Evolutionary conservation across 1,140 invertebrate species (phyloP).

Genomic region (Drosophila rhopaloa): DNA sequence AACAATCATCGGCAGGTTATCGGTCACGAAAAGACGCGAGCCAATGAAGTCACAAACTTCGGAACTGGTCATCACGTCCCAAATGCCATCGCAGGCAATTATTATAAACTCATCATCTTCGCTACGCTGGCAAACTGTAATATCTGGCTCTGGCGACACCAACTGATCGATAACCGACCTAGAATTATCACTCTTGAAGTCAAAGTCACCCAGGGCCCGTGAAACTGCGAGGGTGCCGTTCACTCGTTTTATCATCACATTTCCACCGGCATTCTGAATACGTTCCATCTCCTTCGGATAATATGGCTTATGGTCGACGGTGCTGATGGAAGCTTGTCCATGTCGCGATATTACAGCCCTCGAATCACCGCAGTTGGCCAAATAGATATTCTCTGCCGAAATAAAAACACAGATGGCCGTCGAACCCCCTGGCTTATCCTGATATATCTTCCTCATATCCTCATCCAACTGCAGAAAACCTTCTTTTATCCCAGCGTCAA

Average conservation of each 20-base stretch:
- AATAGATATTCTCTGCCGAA: slow-evolving; percentile 12
- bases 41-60: slow-evolving; percentile 17
- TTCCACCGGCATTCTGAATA: slow-evolving; percentile 18
- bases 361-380: slow-evolving; percentile 33
- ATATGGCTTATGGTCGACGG: slow-evolving; percentile 20
- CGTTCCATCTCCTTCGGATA: neutral
- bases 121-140: slow-evolving; percentile 3
- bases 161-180: neutral
- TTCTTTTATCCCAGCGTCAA: neutral
- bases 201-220: slow-evolving; percentile 21
- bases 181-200: neutral
- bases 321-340: neutral
- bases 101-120: slow-evolving; percentile 18
- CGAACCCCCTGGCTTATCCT: neutral
- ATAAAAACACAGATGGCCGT: slow-evolving; percentile 21
- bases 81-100: slow-evolving; percentile 31
- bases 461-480: slow-evolving; percentile 21
- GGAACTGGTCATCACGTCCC: slow-evolving; percentile 25
- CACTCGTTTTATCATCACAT: slow-evolving; percentile 20
- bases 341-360: slow-evolving; percentile 7
- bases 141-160: slow-evolving; percentile 30
- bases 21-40: slow-evolving; percentile 11
- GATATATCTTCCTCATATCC: neutral
- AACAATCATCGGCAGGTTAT: slow-evolving; percentile 12
- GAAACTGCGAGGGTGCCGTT: slow-evolving; percentile 31